Evolutionary conservation across 1,140 invertebrate species (phyloP), one percentile per base, ranked within the genome.

Genomic region (Copidosoma floridanum): DNA sequence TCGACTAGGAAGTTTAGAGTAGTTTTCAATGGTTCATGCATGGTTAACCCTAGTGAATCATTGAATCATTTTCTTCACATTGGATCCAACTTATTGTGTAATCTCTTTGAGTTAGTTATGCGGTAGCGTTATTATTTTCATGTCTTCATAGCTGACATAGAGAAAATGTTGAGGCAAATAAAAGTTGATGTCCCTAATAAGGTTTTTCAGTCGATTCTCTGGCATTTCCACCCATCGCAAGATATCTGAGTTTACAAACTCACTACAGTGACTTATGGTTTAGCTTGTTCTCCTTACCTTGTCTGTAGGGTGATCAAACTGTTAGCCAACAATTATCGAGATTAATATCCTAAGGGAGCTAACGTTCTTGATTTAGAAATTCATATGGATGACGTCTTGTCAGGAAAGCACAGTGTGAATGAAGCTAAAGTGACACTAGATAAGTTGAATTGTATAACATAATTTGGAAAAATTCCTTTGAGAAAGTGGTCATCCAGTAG

Each of bases 371-470:
- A 64, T 55, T 59, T 58, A 7, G 71, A 75, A 57, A 68, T 76
- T 20, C 78, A 79, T 52, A 74, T 82, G 8, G 81, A 82, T 62
- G 77, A 82, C 60, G 35, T 77, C 6, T 29, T 81, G n/a, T 71
- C 71, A n/a, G 78, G 81, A 16, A 59, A 58, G 6, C 26, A 68
- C n/a, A 68, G 63, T 3, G 46, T 73, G 26, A 62, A 75, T 47
- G 64, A 74, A 51, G 70, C 74, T 26, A 11, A 62, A 1, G 18
- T 21, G 5, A 47, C 74, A 14, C 47, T 67, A 56, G 18, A 61
- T 16, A 52, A 68, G 23, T 6, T 74, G 16, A 63, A 57, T 4
- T 23, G n/a, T n/a, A n/a, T n/a, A n/a, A n/a, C n/a, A n/a, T 61
- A 37, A 10, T 71, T 24, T 37, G 74, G 72, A 7, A 63, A 66